A percentile compares a stretch with the other conserved stretches of the same genome.
phyloP scores from a whole-genome alignment of 2,888 invertebrate genomes.

The Agonopterix arenella region DNA sequence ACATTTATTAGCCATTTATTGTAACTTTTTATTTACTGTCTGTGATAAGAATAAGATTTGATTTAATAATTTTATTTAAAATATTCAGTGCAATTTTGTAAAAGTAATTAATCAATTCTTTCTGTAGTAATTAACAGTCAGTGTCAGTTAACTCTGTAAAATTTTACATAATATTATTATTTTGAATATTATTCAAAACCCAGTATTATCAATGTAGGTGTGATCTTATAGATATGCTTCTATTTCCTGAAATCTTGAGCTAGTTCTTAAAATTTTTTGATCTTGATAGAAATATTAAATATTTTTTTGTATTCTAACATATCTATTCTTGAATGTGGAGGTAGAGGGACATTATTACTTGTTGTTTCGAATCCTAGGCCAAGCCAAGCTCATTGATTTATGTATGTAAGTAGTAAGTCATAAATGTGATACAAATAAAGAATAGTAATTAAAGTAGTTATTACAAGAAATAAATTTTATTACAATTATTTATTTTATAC shows the following conservation, averaged over 20 bases:
- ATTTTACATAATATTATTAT: background rate
- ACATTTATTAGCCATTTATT: conserved; percentile 35
- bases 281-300: background rate
- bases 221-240: conserved; percentile 3
- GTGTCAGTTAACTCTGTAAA: background rate
- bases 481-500: conserved; percentile 7
- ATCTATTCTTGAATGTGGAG: conserved; percentile 5
- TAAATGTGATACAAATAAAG: conserved; percentile 50
- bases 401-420: conserved; percentile 36
- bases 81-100: no score
- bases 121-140: background rate
- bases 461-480: background rate
- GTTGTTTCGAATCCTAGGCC: background rate
- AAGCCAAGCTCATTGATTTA: conserved; percentile 30
- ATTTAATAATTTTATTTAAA: no score
- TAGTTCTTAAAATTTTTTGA: background rate
- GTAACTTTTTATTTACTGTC: conserved; percentile 30
- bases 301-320: conserved; percentile 24
- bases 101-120: no score
- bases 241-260: conserved; percentile 1
- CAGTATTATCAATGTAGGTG: background rate
- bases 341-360: conserved; percentile 1
- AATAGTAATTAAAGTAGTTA: conserved; percentile 1
- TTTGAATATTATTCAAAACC: background rate
- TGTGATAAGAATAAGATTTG: conserved; percentile 38